These are phyloP conservation scores for Philhelius pedissequus DNA, from an alignment of 2,888 invertebrate species.

Conservation along the genomic window DNA sequence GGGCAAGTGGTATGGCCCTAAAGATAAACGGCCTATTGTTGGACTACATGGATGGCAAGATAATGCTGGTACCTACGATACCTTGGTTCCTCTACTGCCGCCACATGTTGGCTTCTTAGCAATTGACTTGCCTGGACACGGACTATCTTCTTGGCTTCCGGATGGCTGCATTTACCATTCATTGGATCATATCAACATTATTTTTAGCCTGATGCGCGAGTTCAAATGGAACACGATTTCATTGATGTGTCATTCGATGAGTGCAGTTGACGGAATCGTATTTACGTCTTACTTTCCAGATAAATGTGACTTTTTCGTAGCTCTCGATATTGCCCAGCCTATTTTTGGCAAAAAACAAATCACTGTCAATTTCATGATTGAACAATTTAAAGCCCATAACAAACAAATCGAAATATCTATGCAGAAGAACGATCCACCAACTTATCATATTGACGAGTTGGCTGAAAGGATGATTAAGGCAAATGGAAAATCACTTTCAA, in stretches of 20 bases:
- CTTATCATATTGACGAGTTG: background rate
- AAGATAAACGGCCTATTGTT: conserved; percentile 83
- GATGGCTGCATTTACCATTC: conserved; percentile 81
- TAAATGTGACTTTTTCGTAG: conserved; percentile 77
- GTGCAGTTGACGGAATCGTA: conserved; percentile 82
- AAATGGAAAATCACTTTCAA: conserved; percentile 78
- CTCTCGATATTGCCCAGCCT: conserved; percentile 75
- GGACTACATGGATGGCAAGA: conserved; percentile 89
- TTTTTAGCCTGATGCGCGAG: conserved; percentile 82
- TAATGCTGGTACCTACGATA: conserved; percentile 87
- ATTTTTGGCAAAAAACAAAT: conserved; percentile 69
- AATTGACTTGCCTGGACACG: conserved; percentile 86
- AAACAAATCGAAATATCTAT: background rate
- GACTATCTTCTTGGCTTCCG: conserved; percentile 84
- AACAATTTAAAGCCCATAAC: conserved; percentile 73
- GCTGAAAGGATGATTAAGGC: background rate
- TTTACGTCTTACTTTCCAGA: conserved; percentile 83
- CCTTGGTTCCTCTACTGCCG: conserved; percentile 82
- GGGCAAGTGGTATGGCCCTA: conserved; percentile 86
- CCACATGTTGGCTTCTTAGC: conserved; percentile 80
- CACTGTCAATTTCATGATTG: conserved; percentile 74
- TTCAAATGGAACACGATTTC: conserved; percentile 86
- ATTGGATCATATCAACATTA: conserved; percentile 77
- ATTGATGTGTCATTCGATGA: conserved; percentile 85
- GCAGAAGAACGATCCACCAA: background rate